These are phyloP conservation scores for Dorcus hopei DNA, from an alignment of 2,888 invertebrate genomes.

Conservation along the genomic window DNA sequence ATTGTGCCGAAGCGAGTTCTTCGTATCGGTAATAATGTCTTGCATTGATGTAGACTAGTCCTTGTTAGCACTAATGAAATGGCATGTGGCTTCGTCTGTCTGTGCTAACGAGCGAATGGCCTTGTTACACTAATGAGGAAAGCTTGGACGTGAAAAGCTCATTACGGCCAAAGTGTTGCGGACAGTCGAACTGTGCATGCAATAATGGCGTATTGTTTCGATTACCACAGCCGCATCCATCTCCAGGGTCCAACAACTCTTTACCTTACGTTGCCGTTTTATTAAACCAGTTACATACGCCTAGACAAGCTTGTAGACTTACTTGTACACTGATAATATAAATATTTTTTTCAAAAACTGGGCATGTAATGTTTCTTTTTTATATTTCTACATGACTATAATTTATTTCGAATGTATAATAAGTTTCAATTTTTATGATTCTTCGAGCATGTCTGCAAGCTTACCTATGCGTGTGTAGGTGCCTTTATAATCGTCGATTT, in stretches of 20 bases:
- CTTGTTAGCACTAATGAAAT: constrained; percentile 48
- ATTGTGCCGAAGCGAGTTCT: constrained; percentile 19
- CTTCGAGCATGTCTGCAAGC: no score
- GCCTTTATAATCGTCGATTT: constrained; percentile 1
- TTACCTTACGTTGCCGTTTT: neutral
- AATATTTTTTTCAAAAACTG: no score
- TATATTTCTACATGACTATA: no score
- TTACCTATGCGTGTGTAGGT: no score
- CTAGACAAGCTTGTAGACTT: no score
- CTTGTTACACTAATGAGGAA: constrained; percentile 49
- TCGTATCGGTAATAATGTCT: constrained; percentile 30
- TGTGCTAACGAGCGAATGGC: constrained; percentile 30
- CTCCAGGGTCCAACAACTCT: constrained; percentile 18
- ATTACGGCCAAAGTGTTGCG: constrained; percentile 45
- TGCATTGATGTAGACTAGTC: constrained; percentile 33
- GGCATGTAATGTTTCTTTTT: no score
- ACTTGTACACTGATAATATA: no score
- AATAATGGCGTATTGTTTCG: constrained; percentile 35
- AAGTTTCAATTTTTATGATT: no score
- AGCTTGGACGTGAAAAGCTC: constrained; percentile 48
- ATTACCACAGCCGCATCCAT: constrained; percentile 37
- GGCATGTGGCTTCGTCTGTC: constrained; percentile 41
- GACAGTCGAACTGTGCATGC: constrained; percentile 37
- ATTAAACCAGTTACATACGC: no score
- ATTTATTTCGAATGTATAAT: no score